A percentile compares a stretch with the other conserved stretches of the same genome.
Evolutionary conservation across 2,888 invertebrate genomes (phyloP).

Genomic region (Chydorus sphaericus): DNA sequence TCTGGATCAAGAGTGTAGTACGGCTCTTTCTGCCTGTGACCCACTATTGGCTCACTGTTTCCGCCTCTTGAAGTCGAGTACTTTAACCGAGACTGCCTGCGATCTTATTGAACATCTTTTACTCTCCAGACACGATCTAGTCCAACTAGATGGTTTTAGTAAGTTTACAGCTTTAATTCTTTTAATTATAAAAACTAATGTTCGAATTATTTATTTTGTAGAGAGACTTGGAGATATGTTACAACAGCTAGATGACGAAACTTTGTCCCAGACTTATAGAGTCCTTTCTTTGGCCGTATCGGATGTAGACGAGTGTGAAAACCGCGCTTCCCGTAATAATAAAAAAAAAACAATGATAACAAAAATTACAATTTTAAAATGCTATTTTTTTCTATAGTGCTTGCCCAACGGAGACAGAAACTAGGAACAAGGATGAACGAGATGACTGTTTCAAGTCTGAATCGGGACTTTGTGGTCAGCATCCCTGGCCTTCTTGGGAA

Average conservation of each 20-base stretch:
- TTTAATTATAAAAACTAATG: no score
- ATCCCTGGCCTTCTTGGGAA: conserved; percentile 13
- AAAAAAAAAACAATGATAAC: neutral
- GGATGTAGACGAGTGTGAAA: conserved; percentile 15
- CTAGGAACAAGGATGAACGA: conserved; percentile 3
- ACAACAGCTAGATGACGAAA: conserved; percentile 11
- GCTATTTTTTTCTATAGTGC: neutral
- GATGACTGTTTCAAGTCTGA: conserved; percentile 11
- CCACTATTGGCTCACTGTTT: conserved; percentile 13
- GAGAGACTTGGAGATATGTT: conserved; percentile 8
- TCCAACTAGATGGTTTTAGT: conserved; percentile 12
- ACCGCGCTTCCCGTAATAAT: conserved; percentile 13
- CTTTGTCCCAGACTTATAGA: conserved; percentile 11
- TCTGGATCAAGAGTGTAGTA: conserved; percentile 9
- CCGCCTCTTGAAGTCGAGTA: conserved; percentile 2
- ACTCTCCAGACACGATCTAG: conserved; percentile 11
- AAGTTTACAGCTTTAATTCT: neutral
- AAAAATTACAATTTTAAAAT: neutral
- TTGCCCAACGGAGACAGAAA: conserved; percentile 11
- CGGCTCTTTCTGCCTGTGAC: conserved; percentile 9
- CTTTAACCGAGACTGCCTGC: conserved; percentile 12
- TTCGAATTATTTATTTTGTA: neutral
- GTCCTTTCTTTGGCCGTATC: conserved; percentile 14
- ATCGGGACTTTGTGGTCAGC: conserved; percentile 12
- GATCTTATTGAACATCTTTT: conserved; percentile 15